These are phyloP conservation scores for Caenorhabditis briggsae DNA, from an alignment of 1,140 invertebrate genomes.

Conservation along the genomic window DNA sequence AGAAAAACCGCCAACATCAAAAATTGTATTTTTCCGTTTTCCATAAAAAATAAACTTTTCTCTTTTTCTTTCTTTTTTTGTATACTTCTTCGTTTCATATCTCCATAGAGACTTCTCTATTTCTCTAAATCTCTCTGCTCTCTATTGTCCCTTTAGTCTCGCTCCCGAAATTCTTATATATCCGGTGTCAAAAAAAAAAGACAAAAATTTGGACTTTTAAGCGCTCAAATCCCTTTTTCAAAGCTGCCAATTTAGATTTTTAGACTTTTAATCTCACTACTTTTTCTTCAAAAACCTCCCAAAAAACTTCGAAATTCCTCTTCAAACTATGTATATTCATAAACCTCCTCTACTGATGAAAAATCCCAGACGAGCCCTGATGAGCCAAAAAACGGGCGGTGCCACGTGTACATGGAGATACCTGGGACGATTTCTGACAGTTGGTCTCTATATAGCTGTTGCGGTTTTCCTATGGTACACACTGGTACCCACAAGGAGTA, in stretches of 20 bases:
- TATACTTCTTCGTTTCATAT: neutral
- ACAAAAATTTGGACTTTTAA: too few relatives aligned
- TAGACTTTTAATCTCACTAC: too few relatives aligned
- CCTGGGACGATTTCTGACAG: constrained; percentile 12
- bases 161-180: neutral
- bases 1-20: neutral
- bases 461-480: constrained; percentile 18
- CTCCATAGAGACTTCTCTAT: constrained; percentile 8
- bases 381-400: neutral
- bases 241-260: neutral
- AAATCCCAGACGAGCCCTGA: too few relatives aligned
- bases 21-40: neutral
- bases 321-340: neutral
- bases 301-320: neutral
- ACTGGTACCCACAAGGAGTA: constrained; percentile 1
- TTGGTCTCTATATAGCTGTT: neutral
- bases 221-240: too few relatives aligned
- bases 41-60: neutral
- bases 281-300: too few relatives aligned
- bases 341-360: neutral
- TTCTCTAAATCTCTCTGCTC: neutral
- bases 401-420: constrained; percentile 38
- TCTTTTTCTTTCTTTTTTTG: too few relatives aligned
- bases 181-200: neutral
- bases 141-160: neutral